Base-by-base conservation (phyloP, 1,140 invertebrate species). In the Laodelphax striatellus region DNA sequence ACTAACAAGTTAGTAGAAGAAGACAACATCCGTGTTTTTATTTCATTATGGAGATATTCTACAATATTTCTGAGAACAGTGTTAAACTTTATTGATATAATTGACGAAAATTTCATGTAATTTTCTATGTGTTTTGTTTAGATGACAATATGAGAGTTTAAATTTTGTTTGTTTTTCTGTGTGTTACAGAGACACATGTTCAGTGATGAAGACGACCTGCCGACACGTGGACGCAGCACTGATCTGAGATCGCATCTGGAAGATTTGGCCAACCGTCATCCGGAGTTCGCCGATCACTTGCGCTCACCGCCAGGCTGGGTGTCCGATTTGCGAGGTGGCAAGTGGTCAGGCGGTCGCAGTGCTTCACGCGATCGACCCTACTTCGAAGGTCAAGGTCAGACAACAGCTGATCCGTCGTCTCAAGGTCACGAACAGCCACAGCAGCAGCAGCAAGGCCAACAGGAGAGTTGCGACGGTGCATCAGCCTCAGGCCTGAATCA, bases 261-360 rank as follows among this genome's bases (percentile, higher is more conserved):
- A 67, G 76, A 82, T 58, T 69, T 83, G 55, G 80, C 79, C 0
- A 67, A 76, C 14, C 70, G 80, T 2, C 79, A 82, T 67, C 81
- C 81, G n/a, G 80, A 82, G 62, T 76, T 82, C 31, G 80, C 80
- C 0, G 79, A 81, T 53, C 80, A 81, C 56, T 63, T 83, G 3
- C 65, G 75, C 11, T 50, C 46, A 6, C 72, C 72, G 8, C 67
- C 76, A 0, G 67, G 71, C 54, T 77, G 74, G 74, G 76, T 70
- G 42, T 71, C 74, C 43, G 73, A 57, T 21, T 17, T 50, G 6
- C 46, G 21, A 6, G 46, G 46, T 1, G 46, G 46, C 3, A 38
- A 38, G 34, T 50, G 46, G 46, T 16, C 11, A 16, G 46, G 6
- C 2, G 16, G 21, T 50, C 16, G 46, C 21, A 19, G 16, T 10